Percentiles rank a stretch among this genome's conserved stretches.
phyloP scores from a whole-genome alignment of 1,140 invertebrate genomes.

The Eurosta solidaginis region DNA sequence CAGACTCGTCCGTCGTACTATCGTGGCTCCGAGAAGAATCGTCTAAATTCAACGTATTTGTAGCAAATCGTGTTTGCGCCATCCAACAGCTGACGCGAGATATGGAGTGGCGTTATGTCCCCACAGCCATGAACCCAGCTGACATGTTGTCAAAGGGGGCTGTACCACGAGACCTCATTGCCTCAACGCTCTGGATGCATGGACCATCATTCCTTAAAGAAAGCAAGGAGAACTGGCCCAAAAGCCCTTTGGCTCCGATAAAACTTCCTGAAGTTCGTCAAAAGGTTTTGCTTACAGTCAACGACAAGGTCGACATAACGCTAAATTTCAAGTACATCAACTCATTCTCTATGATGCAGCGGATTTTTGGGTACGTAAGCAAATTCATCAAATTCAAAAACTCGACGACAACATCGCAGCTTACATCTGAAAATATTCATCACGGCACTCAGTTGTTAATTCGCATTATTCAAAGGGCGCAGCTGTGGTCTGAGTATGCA shows the following conservation, averaged over 20 bases:
- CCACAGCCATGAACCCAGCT: background rate
- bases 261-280: background rate
- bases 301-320: background rate
- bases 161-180: background rate
- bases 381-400: background rate
- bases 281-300: background rate
- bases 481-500: constrained; percentile 31
- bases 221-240: background rate
- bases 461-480: constrained; percentile 35
- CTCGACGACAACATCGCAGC: constrained; percentile 6
- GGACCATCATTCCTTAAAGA: background rate
- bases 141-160: background rate
- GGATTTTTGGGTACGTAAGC: constrained; percentile 22
- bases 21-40: background rate
- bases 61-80: too few relatives aligned
- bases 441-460: constrained; percentile 23
- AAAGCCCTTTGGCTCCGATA: background rate
- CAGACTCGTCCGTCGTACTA: background rate
- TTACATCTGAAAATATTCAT: background rate
- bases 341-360: constrained; percentile 8
- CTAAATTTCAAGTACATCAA: constrained; percentile 1
- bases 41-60: background rate
- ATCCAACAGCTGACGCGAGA: background rate
- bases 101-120: background rate
- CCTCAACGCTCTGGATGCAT: background rate